Conservation (phyloP, 2,797 vertebrate species). For the Luscinia megarhynchos region DNA sequence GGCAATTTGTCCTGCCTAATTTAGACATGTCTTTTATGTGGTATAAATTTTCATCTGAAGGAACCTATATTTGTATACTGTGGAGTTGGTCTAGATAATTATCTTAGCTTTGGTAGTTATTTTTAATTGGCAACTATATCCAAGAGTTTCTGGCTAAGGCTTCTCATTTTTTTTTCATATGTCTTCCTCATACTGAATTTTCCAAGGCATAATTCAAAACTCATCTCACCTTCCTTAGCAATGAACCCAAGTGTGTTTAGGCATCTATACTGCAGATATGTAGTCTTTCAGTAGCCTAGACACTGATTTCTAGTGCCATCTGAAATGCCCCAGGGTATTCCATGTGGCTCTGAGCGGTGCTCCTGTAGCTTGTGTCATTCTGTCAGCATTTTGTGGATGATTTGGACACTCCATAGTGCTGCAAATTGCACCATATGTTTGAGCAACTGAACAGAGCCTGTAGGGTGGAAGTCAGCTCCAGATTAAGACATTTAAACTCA, state of each 20-base stretch:
- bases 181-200: neutral
- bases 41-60: neutral
- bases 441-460: neutral
- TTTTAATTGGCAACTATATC: neutral
- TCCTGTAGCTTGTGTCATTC: conserved; percentile 14
- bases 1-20: neutral
- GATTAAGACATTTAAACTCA: conserved; percentile 41
- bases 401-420: neutral
- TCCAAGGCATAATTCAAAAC: neutral
- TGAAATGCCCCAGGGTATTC: conserved; percentile 47
- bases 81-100: neutral
- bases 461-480: conserved; percentile 12
- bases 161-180: neutral
- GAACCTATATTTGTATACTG: neutral
- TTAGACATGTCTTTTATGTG: neutral
- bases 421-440: conserved; percentile 33
- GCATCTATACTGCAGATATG: neutral
- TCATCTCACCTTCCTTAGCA: neutral
- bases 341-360: neutral
- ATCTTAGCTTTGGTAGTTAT: neutral
- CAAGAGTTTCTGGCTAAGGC: neutral
- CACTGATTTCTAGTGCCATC: neutral
- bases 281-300: neutral
- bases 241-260: neutral
- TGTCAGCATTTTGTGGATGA: conserved; percentile 32